A percentile compares a stretch with the other conserved stretches of the same genome.
phyloP scores from a whole-genome alignment of 2,888 invertebrate species.

The Dynastes maya region DNA sequence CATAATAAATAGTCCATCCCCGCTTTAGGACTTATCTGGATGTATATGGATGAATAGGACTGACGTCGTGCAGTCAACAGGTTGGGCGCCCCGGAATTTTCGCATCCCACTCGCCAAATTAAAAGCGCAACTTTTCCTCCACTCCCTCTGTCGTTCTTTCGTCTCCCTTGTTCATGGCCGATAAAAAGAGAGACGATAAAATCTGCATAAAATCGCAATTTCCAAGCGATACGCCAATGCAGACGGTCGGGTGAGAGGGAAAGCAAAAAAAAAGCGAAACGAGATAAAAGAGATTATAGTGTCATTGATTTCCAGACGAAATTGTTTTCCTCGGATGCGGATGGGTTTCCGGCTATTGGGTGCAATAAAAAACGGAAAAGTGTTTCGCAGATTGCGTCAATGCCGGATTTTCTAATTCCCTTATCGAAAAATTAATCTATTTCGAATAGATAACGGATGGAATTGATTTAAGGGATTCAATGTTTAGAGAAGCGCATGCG shows the following conservation, averaged over 20 bases:
- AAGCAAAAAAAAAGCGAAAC: conserved; percentile 36
- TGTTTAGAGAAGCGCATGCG: not conserved
- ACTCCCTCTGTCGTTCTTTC: not conserved
- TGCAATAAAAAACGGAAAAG: conserved; percentile 41
- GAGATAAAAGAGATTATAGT: conserved; percentile 46
- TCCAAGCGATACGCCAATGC: conserved; percentile 42
- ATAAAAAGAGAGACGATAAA: conserved; percentile 41
- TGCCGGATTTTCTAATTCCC: conserved; percentile 18
- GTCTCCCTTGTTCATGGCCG: conserved; percentile 6
- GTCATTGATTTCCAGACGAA: conserved; percentile 44
- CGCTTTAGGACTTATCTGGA: conserved; percentile 30
- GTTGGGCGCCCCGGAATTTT: conserved; percentile 32
- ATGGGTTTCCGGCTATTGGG: conserved; percentile 41
- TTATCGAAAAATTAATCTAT: conserved; percentile 31
- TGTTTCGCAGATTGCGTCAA: conserved; percentile 31
- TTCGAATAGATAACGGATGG: not conserved
- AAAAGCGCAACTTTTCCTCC: conserved; percentile 42
- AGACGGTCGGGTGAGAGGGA: conserved; percentile 39
- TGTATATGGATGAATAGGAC: conserved; percentile 20
- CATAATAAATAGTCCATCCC: conserved; percentile 27
- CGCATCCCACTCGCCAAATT: conserved; percentile 40
- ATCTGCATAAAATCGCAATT: conserved; percentile 50
- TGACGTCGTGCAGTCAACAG: conserved; percentile 35
- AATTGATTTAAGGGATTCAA: conserved; percentile 1
- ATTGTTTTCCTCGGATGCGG: conserved; percentile 43